Conservation (phyloP, 1,140 invertebrate genomes). For the Zaprionus tsacasi region DNA sequence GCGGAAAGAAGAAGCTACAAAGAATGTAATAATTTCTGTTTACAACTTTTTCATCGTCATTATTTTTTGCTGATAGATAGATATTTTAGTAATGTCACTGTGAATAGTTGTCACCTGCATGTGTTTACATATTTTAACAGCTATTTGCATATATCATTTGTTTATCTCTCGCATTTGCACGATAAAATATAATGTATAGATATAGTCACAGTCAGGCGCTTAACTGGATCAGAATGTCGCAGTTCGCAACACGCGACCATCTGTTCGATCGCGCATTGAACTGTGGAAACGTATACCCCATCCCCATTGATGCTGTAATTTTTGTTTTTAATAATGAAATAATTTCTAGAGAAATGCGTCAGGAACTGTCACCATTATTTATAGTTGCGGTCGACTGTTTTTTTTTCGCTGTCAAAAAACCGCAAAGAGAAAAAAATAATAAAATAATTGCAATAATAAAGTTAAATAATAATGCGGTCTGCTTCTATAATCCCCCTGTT, state of each 20-base stretch:
- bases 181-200: neutral
- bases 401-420: conserved; percentile 21
- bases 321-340: conserved; percentile 5
- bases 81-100: conserved; percentile 4
- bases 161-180: neutral
- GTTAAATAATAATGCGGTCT: conserved; percentile 58
- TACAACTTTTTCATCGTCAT: conserved; percentile 21
- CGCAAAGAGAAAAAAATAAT: conserved; percentile 25
- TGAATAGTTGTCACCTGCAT: neutral
- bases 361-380: neutral
- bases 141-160: conserved; percentile 3
- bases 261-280: neutral
- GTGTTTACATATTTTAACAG: conserved; percentile 3
- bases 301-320: neutral
- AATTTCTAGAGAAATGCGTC: neutral
- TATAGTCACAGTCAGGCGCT: neutral
- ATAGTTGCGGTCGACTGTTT: neutral
- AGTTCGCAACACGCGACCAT: neutral
- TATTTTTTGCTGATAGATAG: neutral
- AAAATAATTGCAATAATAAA: conserved; percentile 43
- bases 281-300: neutral
- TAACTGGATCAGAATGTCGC: neutral
- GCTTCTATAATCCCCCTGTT: conserved; percentile 9
- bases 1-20: conserved; percentile 6
- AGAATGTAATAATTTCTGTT: conserved; percentile 42